Evolutionary conservation across 2,888 invertebrate genomes (phyloP).

Genomic region (Zootermopsis nevadensis): DNA sequence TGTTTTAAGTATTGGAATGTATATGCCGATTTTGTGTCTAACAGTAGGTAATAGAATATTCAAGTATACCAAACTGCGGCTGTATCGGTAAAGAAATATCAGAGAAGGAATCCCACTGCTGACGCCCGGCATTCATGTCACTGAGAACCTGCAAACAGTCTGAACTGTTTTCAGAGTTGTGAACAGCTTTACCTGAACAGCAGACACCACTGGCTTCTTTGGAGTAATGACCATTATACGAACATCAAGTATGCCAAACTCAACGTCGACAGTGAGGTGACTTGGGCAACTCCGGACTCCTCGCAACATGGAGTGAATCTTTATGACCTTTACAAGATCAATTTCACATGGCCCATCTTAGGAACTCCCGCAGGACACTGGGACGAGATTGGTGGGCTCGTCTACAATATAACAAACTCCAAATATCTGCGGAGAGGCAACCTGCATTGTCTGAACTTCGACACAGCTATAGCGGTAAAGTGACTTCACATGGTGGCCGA

Average conservation of each 20-base stretch:
- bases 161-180: constrained; percentile 7
- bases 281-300: constrained; percentile 17
- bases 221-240: not conserved
- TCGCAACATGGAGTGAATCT: not conserved
- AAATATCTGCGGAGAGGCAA: constrained; percentile 14
- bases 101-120: no score
- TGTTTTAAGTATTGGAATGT: no score
- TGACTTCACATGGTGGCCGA: no score
- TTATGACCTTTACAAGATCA: constrained; percentile 29
- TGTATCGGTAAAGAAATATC: no score
- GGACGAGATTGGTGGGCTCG: not conserved
- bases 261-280: constrained; percentile 30
- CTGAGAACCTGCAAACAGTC: no score
- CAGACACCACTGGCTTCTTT: constrained; percentile 24
- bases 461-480: constrained; percentile 26
- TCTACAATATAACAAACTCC: constrained; percentile 10
- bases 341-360: constrained; percentile 22
- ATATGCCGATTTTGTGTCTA: no score
- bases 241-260: not conserved
- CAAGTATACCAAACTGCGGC: no score
- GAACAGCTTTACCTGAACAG: not conserved
- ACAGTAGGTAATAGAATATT: no score
- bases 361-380: constrained; percentile 11
- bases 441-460: constrained; percentile 7
- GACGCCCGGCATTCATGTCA: no score